Base-by-base conservation (phyloP, 1,140 invertebrate genomes). In the Pteromalus puparum region DNA sequence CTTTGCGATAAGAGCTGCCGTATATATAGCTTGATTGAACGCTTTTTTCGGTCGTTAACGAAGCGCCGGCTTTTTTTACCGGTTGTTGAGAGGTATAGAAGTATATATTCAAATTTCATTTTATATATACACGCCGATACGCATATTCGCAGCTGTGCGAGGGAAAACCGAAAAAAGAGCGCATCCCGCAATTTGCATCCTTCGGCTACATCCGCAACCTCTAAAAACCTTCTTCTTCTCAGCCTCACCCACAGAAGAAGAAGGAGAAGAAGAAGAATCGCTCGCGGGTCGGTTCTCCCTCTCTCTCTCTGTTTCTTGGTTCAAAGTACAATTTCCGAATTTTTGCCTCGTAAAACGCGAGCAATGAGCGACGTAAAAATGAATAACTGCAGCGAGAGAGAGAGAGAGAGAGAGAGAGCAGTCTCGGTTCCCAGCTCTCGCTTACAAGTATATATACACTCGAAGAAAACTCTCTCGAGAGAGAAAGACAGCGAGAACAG, bases 291-390 rank as follows among this genome's bases (percentile, higher is more conserved):
- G 82, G 28, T 21, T 65, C 15, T n/a, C 67, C 12, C 15, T 3
- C 76, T 30, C 72, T 81, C 85, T 86, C 81, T 86, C 85, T 42
- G 12, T 48, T n/a, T 76, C 79, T 85, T 86, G 83, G 89, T 88
- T 90, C 91, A 91, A 91, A 92, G 91, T 90, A 91, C 92, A 92
- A 92, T 93, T 92, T 92, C 89, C 90, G 89, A 89, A 92, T 92
- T 92, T 93, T 92, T 93, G 91, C 90, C 88, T 92, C 92, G 91
- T 93, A 93, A 92, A 92, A 91, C 88, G 87, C 88, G 89, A 89
- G 90, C 90, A 92, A 92, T 93, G 91, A 91, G 89, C 88, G 89
- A 90, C 87, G 90, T 92, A 92, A 92, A 92, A 92, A 92, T 92
- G 90, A 92, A 92, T 83, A 77, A 83, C 82, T 83, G 75, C 82